Evolutionary conservation across 2,888 invertebrate species (phyloP).

Genomic region (Drosophila recens): DNA sequence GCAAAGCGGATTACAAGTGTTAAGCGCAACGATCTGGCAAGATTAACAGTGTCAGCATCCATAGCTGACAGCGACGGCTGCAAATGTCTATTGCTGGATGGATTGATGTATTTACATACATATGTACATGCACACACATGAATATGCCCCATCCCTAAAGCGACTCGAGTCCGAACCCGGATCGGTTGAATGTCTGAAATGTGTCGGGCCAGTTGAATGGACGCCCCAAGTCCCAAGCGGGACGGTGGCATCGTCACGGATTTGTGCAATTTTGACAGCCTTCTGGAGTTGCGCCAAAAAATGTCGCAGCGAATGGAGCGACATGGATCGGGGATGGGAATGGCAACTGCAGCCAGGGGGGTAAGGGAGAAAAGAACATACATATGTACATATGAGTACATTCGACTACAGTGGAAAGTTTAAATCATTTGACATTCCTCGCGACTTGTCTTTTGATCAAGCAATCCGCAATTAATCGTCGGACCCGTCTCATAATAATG

Average conservation of each 20-base stretch:
- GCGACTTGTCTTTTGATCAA: constrained; percentile 17
- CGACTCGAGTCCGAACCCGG: constrained; percentile 6
- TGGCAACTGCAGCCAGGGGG: background rate
- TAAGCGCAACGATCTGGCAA: constrained; percentile 54
- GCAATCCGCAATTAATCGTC: constrained; percentile 48
- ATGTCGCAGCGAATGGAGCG: constrained; percentile 51
- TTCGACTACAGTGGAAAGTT: constrained; percentile 23
- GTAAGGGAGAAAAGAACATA: background rate
- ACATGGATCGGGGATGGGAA: background rate
- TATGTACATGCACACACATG: too few relatives aligned
- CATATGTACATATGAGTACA: background rate
- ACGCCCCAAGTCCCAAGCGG: constrained; percentile 17
- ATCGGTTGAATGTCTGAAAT: constrained; percentile 25
- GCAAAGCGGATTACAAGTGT: constrained; percentile 60
- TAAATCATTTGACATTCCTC: constrained; percentile 54
- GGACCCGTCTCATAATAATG: constrained; percentile 16
- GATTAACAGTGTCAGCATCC: constrained; percentile 41
- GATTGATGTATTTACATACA: constrained; percentile 38
- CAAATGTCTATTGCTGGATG: constrained; percentile 53
- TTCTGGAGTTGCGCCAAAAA: constrained; percentile 75
- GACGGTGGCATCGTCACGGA: constrained; percentile 55
- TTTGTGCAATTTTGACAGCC: constrained; percentile 72
- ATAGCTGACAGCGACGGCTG: constrained; percentile 64
- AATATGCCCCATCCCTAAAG: background rate
- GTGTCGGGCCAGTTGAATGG: constrained; percentile 17